These are phyloP conservation scores for Macroramphosus scolopax DNA, from an alignment of 2,797 vertebrate species.

Conservation along the genomic window DNA sequence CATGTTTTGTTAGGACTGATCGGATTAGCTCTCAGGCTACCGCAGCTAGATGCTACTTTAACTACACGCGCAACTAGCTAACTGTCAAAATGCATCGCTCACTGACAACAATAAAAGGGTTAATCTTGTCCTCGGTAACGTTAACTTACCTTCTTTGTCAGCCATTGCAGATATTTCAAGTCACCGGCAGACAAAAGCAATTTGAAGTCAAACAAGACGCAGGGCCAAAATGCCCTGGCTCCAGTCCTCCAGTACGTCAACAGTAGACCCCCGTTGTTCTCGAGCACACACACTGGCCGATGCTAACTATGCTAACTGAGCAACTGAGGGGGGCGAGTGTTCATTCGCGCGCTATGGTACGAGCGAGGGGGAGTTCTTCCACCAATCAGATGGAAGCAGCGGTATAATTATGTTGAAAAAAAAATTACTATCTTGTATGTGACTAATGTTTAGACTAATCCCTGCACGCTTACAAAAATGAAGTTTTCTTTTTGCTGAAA, in stretches of 20 bases:
- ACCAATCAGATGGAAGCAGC: slow-evolving; percentile 33
- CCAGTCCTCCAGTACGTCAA: not conserved
- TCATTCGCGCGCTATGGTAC: slow-evolving; percentile 55
- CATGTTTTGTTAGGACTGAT: not conserved
- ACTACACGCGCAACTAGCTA: slow-evolving; percentile 19
- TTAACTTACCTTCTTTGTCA: slow-evolving; percentile 75
- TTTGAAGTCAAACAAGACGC: not conserved
- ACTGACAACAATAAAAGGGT: not conserved
- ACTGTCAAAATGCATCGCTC: not conserved
- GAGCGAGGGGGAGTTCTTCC: slow-evolving; percentile 14
- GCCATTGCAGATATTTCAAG: slow-evolving; percentile 43
- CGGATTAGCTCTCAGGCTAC: not conserved
- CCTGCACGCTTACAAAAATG: too few species aligned
- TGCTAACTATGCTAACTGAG: slow-evolving; percentile 19
- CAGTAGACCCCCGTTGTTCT: not conserved
- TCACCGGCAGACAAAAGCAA: not conserved
- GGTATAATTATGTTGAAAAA: too few species aligned
- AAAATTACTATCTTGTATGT: too few species aligned
- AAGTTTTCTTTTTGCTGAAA: too few species aligned
- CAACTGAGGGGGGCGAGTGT: not conserved
- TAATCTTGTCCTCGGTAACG: slow-evolving; percentile 6
- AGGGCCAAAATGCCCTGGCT: too few species aligned
- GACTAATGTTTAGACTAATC: too few species aligned
- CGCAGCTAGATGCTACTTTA: slow-evolving; percentile 21
- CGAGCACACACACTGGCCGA: not conserved